Percentiles rank a stretch among this genome's conserved stretches.
phyloP scores from a whole-genome alignment of 92 coral and sea anemone genomes.

The Ricordea florida region DNA sequence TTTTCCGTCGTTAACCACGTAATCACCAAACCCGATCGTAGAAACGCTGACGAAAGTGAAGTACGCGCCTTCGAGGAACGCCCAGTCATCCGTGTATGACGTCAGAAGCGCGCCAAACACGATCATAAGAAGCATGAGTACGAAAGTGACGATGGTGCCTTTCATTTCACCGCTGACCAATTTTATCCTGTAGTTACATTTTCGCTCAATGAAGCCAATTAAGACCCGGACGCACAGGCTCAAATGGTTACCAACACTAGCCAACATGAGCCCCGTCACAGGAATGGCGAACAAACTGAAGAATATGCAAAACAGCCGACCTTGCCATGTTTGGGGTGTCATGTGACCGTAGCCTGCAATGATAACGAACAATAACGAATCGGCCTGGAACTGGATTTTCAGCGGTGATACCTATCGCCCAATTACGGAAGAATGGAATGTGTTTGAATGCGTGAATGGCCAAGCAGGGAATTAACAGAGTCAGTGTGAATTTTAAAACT shows the following conservation, averaged over 20 bases:
- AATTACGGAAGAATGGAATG: no score
- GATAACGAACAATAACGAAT: no score
- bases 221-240: conserved; percentile 71
- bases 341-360: conserved; percentile 91
- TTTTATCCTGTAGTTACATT: conserved; percentile 62
- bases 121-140: conserved; percentile 88
- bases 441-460: no score
- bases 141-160: conserved; percentile 77
- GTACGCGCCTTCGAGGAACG: conserved; percentile 87
- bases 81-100: conserved; percentile 91
- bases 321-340: conserved; percentile 88
- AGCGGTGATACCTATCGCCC: no score
- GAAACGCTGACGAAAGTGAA: conserved; percentile 92
- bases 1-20: conserved; percentile 88
- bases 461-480: no score
- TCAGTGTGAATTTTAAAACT: no score
- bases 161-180: conserved; percentile 67
- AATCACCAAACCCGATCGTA: conserved; percentile 97
- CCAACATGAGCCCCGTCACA: conserved; percentile 86
- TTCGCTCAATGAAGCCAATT: conserved; percentile 71
- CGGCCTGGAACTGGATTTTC: no score
- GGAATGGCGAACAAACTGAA: conserved; percentile 91
- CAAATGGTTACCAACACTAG: conserved; percentile 89
- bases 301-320: conserved; percentile 90
- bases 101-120: conserved; percentile 87